These are phyloP conservation scores for Ammospiza maritima DNA, from an alignment of 2,797 vertebrate species.

Conservation along the genomic window DNA sequence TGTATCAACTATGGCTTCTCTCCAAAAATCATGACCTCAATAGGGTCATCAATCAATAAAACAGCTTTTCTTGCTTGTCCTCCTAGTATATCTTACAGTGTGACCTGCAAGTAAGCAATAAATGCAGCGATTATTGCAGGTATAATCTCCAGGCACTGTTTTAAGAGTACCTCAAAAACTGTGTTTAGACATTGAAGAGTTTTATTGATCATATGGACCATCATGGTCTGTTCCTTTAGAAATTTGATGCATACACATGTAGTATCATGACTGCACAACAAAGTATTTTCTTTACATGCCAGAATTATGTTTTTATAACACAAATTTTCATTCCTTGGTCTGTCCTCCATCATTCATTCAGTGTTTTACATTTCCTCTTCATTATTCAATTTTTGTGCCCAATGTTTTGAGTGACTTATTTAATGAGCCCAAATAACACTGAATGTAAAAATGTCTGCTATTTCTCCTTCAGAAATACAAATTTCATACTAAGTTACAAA, in stretches of 20 bases:
- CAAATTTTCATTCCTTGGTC: neutral
- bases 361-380: neutral
- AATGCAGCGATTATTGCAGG: neutral
- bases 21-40: neutral
- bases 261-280: neutral
- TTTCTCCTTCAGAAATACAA: neutral
- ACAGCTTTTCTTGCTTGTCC: neutral
- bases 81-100: neutral
- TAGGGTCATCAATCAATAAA: neutral
- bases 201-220: neutral
- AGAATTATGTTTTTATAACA: neutral
- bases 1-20: neutral
- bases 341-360: neutral
- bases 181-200: neutral
- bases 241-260: fast-evolving
- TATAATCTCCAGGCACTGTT: neutral
- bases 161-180: neutral
- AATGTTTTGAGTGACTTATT: neutral
- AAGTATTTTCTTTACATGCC: neutral
- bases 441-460: neutral
- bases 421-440: neutral
- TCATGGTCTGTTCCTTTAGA: neutral
- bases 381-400: neutral
- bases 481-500: neutral
- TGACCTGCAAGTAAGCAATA: neutral